Evolutionary conservation across 2,888 invertebrate genomes (phyloP).

Genomic region (Gastrophysa polygoni): DNA sequence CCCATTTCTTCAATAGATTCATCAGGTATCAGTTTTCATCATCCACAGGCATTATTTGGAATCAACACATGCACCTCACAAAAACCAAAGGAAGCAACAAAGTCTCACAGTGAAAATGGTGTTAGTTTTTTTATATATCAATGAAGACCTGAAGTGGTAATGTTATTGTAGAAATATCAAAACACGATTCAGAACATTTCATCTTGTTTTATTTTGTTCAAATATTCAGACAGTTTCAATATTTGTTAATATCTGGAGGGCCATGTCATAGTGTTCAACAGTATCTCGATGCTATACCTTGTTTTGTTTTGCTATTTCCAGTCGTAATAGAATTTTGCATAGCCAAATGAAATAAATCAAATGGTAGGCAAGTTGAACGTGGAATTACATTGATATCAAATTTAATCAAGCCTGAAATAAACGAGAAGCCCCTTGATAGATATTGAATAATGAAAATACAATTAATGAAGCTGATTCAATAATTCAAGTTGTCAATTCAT

Average conservation of each 20-base stretch:
- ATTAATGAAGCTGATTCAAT: conserved; percentile 32
- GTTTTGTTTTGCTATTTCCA: conserved; percentile 10
- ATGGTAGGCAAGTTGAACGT: conserved; percentile 16
- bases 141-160: no score
- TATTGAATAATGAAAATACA: conserved; percentile 33
- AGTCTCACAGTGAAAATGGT: no score
- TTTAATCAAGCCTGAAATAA: conserved; percentile 20
- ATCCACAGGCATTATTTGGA: no score
- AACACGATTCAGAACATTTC: no score
- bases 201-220: no score
- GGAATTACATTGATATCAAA: conserved; percentile 7
- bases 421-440: conserved; percentile 16
- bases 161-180: no score
- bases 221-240: no score
- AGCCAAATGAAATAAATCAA: conserved; percentile 30
- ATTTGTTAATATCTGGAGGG: background rate
- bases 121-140: no score
- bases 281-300: background rate
- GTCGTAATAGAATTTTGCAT: conserved; percentile 29
- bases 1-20: no score
- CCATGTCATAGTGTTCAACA: conserved; percentile 7
- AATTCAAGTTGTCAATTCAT: conserved; percentile 29
- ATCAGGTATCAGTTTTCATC: no score
- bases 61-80: no score
- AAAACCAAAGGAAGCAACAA: no score